Evolutionary conservation across 2,113 vertebrate genomes (phyloP), one percentile per base, ranked within the genome.

Genomic region (Erythrocercus mccallii): DNA sequence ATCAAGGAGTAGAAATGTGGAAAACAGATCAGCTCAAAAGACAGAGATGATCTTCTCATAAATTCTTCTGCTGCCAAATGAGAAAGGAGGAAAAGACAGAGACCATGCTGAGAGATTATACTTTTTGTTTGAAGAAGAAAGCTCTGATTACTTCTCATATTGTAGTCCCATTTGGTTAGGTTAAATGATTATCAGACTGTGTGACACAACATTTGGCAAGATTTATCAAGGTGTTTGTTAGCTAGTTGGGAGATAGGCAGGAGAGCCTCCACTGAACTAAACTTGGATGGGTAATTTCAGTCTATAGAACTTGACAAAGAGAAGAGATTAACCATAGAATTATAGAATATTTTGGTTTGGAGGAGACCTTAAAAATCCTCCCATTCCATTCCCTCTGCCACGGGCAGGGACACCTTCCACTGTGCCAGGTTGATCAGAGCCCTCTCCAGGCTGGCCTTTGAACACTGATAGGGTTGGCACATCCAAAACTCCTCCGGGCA

Each of bases 31-130:
- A n/a, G 3, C 27, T 47, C 7, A 62, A 77, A 77, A 7, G 30
- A 53, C 3, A 64, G 30, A 70, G 15, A 54, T 45, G 8, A 44
- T 35, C 4, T 53, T 85, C 37, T 83, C 28, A 12, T 47, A 64
- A 51, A 76, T 68, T 76, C 4, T 76, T 16, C 24, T 58, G 21
- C 38, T 71, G 10, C 7, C 27, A 69, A 64, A 48, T 22, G 8
- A 58, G 18, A 57, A 95, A 76, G 30, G 58, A 70, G 23, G 79
- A 77, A 77, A 50, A 82, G 24, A 72, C 30, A 21, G 12, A 24
- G 18, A 35, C 2, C 0, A 0, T 54, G 6, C 22, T 33, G 25
- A 54, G 20, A 58, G 12, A 19, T 30, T 8, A 20, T 64, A 38
- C 3, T 42, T 91, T 81, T 42, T 76, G 8, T 58, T 42, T 62